Evolutionary conservation across 2,113 vertebrate genomes (phyloP).

Genomic region (Promerops cafer): DNA sequence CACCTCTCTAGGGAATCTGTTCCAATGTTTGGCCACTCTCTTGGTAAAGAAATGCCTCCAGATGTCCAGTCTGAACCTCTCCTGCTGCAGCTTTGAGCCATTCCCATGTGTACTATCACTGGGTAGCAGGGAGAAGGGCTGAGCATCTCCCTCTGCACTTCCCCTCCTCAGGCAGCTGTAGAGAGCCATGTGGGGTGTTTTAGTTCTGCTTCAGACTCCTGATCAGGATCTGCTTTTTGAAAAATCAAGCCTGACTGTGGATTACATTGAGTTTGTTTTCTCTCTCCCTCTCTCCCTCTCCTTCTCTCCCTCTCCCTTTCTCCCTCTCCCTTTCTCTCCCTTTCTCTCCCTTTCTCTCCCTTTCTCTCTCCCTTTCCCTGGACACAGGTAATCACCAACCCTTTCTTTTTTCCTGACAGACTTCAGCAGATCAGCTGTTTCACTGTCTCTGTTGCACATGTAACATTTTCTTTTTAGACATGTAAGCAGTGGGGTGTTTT

Average conservation of each 20-base stretch:
- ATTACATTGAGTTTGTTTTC: neutral
- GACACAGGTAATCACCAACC: neutral
- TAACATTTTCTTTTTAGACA: neutral
- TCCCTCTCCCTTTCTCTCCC: rapidly evolving
- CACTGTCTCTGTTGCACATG: neutral
- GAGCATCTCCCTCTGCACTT: neutral
- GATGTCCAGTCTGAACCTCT: neutral
- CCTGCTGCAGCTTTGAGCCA: neutral
- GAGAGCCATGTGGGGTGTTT: neutral
- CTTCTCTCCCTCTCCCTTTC: rapidly evolving
- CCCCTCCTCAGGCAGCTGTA: neutral
- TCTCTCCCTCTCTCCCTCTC: rapidly evolving
- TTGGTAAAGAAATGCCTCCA: neutral
- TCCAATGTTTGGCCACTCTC: neutral
- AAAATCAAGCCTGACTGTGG: neutral
- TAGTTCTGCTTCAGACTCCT: neutral
- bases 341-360: rapidly evolving
- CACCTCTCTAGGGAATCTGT: neutral
- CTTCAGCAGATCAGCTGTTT: neutral
- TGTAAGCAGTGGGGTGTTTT: neutral
- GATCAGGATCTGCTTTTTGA: neutral
- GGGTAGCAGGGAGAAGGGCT: neutral
- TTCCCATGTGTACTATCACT: rapidly evolving
- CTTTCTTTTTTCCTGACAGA: neutral
- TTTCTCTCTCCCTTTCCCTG: rapidly evolving